Percentiles rank a stretch among this genome's conserved stretches.
phyloP scores from a whole-genome alignment of 92 coral and sea anemone species.

The Pocillopora meandrina region DNA sequence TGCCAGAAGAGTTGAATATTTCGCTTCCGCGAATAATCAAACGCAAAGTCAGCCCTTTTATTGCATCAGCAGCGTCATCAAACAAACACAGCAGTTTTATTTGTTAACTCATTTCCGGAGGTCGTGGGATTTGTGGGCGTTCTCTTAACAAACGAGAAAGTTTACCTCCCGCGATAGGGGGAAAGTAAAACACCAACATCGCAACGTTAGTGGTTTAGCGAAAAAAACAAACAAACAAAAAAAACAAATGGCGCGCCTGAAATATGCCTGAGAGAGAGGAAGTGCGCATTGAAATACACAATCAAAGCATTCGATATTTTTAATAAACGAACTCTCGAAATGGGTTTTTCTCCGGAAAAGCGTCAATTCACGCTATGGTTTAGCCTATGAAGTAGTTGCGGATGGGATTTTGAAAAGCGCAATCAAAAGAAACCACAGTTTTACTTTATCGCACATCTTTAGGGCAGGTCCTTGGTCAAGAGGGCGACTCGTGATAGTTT shows the following conservation, averaged over 20 bases:
- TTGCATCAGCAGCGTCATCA: neutral
- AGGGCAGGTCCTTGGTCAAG: neutral
- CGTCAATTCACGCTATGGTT: neutral
- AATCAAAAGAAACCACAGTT: neutral
- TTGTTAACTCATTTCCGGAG: slow-evolving; percentile 55
- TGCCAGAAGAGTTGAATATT: neutral
- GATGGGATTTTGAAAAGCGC: neutral
- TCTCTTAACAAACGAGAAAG: neutral
- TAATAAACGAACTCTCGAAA: neutral
- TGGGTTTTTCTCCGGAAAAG: slow-evolving; percentile 20
- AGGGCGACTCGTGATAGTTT: slow-evolving; percentile 20
- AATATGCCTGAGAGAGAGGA: neutral
- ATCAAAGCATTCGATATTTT: neutral
- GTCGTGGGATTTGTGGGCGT: slow-evolving; percentile 12
- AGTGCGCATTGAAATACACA: neutral
- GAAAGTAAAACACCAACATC: neutral
- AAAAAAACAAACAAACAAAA: neutral
- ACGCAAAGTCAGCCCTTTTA: neutral
- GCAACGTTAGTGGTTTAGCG: neutral
- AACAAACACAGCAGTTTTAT: slow-evolving; percentile 40
- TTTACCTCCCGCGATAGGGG: slow-evolving; percentile 39
- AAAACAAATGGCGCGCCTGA: neutral
- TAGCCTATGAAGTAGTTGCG: neutral
- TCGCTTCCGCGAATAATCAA: neutral
- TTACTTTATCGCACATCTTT: slow-evolving; percentile 2